Percentiles rank a stretch among this genome's conserved stretches.
phyloP scores from a whole-genome alignment of 2,888 invertebrate species.

The Dryobotodes eremita region DNA sequence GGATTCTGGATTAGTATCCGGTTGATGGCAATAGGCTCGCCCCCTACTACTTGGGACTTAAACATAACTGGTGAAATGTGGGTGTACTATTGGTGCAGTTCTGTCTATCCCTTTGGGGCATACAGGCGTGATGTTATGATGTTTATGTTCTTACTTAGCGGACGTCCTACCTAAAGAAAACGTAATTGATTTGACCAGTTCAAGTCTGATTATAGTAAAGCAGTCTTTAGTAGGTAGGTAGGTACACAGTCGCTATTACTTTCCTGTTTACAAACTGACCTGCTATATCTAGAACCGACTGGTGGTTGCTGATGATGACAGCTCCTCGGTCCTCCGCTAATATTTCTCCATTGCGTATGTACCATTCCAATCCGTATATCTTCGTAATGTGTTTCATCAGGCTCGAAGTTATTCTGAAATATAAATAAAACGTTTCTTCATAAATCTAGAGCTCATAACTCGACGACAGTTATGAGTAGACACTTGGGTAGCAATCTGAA shows the following conservation, averaged over 20 bases:
- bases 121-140: background rate
- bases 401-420: slow-evolving; percentile 36
- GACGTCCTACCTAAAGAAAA: background rate
- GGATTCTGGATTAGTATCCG: background rate
- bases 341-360: slow-evolving; percentile 81
- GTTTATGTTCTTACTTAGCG: too few species aligned
- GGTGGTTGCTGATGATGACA: slow-evolving; percentile 91
- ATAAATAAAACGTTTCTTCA: background rate
- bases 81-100: background rate
- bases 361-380: slow-evolving; percentile 82
- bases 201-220: background rate
- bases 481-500: background rate
- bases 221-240: background rate
- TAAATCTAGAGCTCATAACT: background rate
- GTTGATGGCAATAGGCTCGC: background rate
- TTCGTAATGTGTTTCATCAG: slow-evolving; percentile 70
- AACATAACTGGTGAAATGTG: too few species aligned
- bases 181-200: background rate
- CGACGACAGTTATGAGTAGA: background rate
- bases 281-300: slow-evolving; percentile 90
- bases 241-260: background rate
- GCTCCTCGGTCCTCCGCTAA: slow-evolving; percentile 83
- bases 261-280: slow-evolving; percentile 65
- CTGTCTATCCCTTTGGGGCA: background rate
- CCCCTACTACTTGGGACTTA: background rate